A percentile compares a stretch with the other conserved stretches of the same genome.
Evolutionary conservation across 2,888 invertebrate genomes (phyloP).

Genomic region (Pyralis farinalis): DNA sequence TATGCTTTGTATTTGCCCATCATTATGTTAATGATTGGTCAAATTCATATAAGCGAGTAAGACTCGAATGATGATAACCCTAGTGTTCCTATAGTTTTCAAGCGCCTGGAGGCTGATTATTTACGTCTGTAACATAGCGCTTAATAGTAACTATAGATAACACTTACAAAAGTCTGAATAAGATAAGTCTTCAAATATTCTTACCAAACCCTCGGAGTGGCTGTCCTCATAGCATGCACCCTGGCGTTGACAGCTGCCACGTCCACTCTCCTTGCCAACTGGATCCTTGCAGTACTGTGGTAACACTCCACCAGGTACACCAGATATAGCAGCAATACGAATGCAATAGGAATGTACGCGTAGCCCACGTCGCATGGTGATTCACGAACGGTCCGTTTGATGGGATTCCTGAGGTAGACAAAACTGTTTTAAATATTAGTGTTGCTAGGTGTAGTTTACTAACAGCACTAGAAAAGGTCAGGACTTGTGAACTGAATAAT

Average conservation of each 20-base stretch:
- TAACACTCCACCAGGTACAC: slow-evolving; percentile 92
- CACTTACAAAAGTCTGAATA: too few species aligned
- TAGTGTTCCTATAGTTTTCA: too few species aligned
- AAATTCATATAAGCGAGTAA: too few species aligned
- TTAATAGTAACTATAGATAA: too few species aligned
- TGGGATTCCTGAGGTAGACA: slow-evolving; percentile 77
- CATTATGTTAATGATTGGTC: too few species aligned
- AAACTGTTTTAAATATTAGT: slow-evolving; percentile 43
- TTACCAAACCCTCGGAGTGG: slow-evolving; percentile 89
- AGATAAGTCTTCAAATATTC: too few species aligned
- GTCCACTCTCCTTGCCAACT: slow-evolving; percentile 83
- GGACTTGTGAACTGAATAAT: too few species aligned
- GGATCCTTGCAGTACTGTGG: slow-evolving; percentile 88
- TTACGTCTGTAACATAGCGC: too few species aligned
- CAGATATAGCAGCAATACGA: slow-evolving; percentile 88
- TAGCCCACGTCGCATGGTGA: slow-evolving; percentile 91
- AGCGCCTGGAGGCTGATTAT: too few species aligned
- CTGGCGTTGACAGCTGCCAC: slow-evolving; percentile 84
- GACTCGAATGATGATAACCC: too few species aligned
- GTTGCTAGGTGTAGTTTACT: background rate
- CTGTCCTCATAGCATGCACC: slow-evolving; percentile 83
- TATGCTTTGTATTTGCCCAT: too few species aligned
- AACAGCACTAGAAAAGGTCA: too few species aligned
- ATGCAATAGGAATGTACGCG: slow-evolving; percentile 90
- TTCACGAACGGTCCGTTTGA: slow-evolving; percentile 82